These are phyloP conservation scores for Poliocrania exsul DNA, from an alignment of 2,797 vertebrate species.

Conservation along the genomic window DNA sequence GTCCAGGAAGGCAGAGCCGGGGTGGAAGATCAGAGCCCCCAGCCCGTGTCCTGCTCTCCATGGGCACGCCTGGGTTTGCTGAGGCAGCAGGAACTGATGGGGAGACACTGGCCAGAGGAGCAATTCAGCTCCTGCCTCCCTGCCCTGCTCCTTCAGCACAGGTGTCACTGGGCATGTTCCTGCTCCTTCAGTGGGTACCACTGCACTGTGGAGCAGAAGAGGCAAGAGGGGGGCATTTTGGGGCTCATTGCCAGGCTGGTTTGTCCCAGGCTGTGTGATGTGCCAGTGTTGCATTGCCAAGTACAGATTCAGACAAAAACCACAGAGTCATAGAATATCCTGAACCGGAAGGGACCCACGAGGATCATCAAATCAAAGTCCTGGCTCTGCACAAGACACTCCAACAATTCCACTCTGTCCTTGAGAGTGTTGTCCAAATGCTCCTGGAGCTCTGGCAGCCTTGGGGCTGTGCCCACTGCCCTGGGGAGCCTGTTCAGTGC, in stretches of 20 bases:
- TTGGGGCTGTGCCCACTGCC: rapidly evolving
- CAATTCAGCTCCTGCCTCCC: neutral
- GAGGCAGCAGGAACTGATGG: neutral
- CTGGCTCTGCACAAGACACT: neutral
- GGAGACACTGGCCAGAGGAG: neutral
- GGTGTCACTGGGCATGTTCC: neutral
- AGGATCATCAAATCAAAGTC: neutral
- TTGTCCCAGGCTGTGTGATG: neutral
- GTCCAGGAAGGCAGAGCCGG: neutral
- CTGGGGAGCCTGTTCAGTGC: neutral
- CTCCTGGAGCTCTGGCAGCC: neutral
- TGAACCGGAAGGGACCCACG: neutral
- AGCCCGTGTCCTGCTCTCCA: neutral
- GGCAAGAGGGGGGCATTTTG: neutral
- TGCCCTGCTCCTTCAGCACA: neutral
- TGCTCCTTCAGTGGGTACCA: neutral
- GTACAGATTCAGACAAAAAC: neutral
- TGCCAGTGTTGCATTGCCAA: neutral
- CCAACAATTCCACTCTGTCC: neutral
- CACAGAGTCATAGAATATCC: neutral
- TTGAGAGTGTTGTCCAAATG: rapidly evolving
- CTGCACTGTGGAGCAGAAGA: neutral
- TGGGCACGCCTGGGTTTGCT: neutral
- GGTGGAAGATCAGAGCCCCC: neutral
- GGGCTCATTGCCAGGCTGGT: neutral